phyloP scores from a whole-genome alignment of 2,888 invertebrate genomes.

The Lasioglossum figueresi region DNA sequence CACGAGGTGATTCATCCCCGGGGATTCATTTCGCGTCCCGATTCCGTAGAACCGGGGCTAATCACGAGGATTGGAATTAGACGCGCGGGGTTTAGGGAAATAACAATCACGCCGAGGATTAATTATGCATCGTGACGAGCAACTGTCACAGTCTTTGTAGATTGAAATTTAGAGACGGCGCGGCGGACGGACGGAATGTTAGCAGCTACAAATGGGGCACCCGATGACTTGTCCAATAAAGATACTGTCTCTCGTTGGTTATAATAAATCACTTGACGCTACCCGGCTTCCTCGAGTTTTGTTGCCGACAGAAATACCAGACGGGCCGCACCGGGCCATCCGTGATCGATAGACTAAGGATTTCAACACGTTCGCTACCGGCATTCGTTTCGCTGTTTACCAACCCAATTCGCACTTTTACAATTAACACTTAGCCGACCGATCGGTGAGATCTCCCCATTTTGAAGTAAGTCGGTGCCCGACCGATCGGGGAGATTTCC shows the following conservation, averaged over 20 bases:
- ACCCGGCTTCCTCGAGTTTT: neutral
- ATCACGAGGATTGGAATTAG: slow-evolving; percentile 18
- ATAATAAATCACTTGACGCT: neutral
- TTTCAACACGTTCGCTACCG: too few relatives aligned
- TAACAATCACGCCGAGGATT: slow-evolving; percentile 11
- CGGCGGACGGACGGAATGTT: neutral
- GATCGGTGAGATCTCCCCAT: too few relatives aligned
- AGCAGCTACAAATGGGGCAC: slow-evolving; percentile 1
- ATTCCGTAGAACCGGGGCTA: neutral
- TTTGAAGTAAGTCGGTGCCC: too few relatives aligned
- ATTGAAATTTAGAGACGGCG: neutral
- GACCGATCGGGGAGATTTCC: too few relatives aligned
- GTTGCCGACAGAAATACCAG: neutral
- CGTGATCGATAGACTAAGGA: neutral
- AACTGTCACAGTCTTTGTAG: neutral
- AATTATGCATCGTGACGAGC: slow-evolving; percentile 20
- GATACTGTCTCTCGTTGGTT: neutral
- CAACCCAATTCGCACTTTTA: too few relatives aligned
- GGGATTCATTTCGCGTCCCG: slow-evolving; percentile 20
- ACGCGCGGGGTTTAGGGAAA: neutral
- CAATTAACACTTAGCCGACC: too few relatives aligned
- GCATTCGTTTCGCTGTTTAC: too few relatives aligned
- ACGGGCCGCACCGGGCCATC: neutral
- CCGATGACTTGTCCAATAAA: neutral
- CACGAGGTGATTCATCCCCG: neutral